A percentile compares a stretch with the other conserved stretches of the same genome.
These are phyloP conservation scores for Phengaris arion DNA, from an alignment of 2,888 invertebrate genomes.

Conservation along the genomic window DNA sequence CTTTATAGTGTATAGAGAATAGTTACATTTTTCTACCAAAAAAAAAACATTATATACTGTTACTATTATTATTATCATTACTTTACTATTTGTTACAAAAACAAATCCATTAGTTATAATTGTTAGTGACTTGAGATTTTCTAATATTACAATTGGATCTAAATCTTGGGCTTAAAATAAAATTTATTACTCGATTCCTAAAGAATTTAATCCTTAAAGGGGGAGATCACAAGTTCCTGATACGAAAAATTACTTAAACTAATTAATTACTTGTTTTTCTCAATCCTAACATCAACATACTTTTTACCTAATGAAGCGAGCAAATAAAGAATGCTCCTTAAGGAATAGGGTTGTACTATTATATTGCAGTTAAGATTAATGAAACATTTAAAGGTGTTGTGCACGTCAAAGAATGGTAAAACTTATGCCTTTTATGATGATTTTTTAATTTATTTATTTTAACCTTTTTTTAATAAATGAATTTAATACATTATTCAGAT, in stretches of 20 bases:
- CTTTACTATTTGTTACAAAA: no score
- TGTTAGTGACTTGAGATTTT: neutral
- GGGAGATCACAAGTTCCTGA: slow-evolving; percentile 56
- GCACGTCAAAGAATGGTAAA: neutral
- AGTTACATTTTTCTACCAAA: no score
- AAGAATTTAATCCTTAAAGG: slow-evolving; percentile 55
- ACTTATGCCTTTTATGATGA: no score
- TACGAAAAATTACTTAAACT: slow-evolving; percentile 72
- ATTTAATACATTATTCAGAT: no score
- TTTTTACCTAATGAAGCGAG: slow-evolving; percentile 71
- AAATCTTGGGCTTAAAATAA: slow-evolving; percentile 31
- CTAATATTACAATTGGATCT: slow-evolving; percentile 29
- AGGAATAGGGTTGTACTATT: slow-evolving; percentile 47
- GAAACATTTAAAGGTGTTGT: neutral
- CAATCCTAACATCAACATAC: slow-evolving; percentile 69
- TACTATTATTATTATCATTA: no score
- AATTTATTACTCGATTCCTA: slow-evolving; percentile 27
- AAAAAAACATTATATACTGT: no score
- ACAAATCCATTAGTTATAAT: no score
- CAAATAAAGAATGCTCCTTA: slow-evolving; percentile 56
- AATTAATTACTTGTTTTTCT: slow-evolving; percentile 72
- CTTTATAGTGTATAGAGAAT: no score
- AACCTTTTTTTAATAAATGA: no score
- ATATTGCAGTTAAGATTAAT: neutral
- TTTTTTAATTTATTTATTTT: no score